Evolutionary conservation across 1,140 invertebrate species (phyloP).

Genomic region (Eciton burchellii): DNA sequence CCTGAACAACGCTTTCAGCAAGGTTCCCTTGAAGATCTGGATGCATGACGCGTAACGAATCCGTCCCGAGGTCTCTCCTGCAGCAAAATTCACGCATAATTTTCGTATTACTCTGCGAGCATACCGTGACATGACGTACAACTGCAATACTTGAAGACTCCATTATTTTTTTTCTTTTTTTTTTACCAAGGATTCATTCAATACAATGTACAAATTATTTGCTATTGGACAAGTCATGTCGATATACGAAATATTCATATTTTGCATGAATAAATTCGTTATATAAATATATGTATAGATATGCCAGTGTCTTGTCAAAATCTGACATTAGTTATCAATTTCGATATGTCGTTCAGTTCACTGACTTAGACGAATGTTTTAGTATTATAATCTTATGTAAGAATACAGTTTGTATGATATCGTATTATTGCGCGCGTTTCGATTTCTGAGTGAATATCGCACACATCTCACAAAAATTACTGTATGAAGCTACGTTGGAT

Average conservation of each 20-base stretch:
- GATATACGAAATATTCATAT: too few species aligned
- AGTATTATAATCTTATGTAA: not conserved
- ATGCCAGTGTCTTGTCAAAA: too few species aligned
- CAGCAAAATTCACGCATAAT: not conserved
- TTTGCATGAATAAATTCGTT: too few species aligned
- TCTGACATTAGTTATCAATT: not conserved
- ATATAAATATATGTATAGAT: too few species aligned
- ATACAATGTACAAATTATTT: too few species aligned
- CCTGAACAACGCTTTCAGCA: constrained; percentile 91
- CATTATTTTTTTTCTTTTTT: too few species aligned
- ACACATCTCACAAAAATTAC: not conserved
- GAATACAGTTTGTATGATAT: not conserved
- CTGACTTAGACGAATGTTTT: not conserved
- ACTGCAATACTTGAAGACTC: not conserved
- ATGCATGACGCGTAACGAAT: constrained; percentile 84
- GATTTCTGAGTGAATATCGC: not conserved
- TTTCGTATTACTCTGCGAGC: too few species aligned
- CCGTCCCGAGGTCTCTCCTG: too few species aligned
- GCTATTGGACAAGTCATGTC: too few species aligned
- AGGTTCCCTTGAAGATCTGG: constrained; percentile 92
- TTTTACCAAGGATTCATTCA: too few species aligned
- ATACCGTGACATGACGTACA: not conserved
- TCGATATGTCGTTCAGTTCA: not conserved
- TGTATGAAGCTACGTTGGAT: not conserved
- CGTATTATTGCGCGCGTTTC: not conserved